phyloP scores from a whole-genome alignment of 2,888 invertebrate species.

The Hololepta plana region DNA sequence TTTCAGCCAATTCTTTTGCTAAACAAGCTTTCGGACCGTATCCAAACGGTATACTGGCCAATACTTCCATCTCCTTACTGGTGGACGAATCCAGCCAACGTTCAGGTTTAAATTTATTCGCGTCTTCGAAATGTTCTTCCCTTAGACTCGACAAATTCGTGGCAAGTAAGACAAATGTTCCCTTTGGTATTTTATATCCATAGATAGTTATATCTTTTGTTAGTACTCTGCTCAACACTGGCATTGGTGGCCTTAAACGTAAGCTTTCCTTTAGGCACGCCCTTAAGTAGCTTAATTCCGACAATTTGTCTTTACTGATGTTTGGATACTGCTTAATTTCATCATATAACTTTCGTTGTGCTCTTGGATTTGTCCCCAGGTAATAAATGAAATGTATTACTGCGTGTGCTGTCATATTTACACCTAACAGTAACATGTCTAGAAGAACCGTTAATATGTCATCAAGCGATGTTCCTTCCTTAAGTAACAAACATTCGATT shows the following conservation, averaged over 20 bases:
- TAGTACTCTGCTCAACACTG: constrained; percentile 39
- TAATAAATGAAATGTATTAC: constrained; percentile 46
- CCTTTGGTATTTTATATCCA: constrained; percentile 36
- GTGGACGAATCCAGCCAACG: constrained; percentile 35
- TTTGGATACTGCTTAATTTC: constrained; percentile 31
- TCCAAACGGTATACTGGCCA: constrained; percentile 46
- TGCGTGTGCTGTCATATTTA: constrained; percentile 42
- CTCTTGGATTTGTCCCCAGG: constrained; percentile 42
- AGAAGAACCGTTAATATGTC: constrained; percentile 43
- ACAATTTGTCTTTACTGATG: constrained; percentile 15
- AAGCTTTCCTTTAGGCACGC: constrained; percentile 47
- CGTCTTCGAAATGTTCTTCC: constrained; percentile 47
- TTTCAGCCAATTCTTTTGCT: constrained; percentile 41
- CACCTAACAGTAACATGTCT: constrained; percentile 40
- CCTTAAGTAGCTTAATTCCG: constrained; percentile 33
- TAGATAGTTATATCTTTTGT: constrained; percentile 40
- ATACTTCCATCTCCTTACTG: constrained; percentile 24
- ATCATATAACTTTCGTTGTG: constrained; percentile 40
- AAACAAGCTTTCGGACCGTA: constrained; percentile 42
- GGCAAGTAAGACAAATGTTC: constrained; percentile 45
- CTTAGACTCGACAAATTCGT: constrained; percentile 39
- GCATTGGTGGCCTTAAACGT: constrained; percentile 45
- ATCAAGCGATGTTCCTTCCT: constrained; percentile 35
- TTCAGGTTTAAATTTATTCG: constrained; percentile 39
- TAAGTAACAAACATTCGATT: constrained; percentile 34